A percentile compares a stretch with the other conserved stretches of the same genome.
Conservation (phyloP, 2,113 vertebrate species). For the Actenoides lindsayi region DNA sequence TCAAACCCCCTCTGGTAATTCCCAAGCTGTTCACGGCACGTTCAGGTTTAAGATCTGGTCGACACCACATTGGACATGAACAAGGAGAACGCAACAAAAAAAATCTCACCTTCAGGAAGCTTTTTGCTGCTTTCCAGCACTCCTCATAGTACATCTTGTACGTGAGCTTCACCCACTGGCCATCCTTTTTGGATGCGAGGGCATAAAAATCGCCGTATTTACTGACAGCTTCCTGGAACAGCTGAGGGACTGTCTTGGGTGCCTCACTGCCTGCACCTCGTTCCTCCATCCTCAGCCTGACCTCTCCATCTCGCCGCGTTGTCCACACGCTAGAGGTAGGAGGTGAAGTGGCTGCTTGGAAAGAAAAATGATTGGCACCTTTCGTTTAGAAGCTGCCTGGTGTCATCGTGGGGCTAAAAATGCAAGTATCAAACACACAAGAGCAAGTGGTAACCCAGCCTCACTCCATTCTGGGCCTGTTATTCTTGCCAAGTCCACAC, state of each 20-base stretch:
- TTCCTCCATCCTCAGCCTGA: conserved; percentile 81
- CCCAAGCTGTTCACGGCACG: background rate
- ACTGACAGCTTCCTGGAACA: conserved; percentile 73
- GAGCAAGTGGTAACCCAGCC: background rate
- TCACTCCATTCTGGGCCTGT: background rate
- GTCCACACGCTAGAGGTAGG: conserved; percentile 76
- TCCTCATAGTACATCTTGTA: conserved; percentile 86
- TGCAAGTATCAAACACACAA: background rate
- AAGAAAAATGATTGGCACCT: background rate
- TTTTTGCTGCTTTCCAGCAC: conserved; percentile 85
- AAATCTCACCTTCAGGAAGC: conserved; percentile 86
- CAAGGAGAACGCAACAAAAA: background rate
- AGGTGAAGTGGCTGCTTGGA: background rate
- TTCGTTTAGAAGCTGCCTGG: background rate
- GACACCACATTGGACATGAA: no score
- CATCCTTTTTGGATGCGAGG: conserved; percentile 81
- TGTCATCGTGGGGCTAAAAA: background rate
- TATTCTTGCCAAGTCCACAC: background rate
- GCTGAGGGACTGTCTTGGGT: conserved; percentile 82
- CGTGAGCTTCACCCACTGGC: conserved; percentile 73
- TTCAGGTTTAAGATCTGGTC: background rate
- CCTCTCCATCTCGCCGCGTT: conserved; percentile 72
- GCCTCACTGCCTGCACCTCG: conserved; percentile 75
- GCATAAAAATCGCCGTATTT: conserved; percentile 76
- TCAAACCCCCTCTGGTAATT: background rate